Percentiles rank a stretch among this genome's conserved stretches.
Conservation (phyloP, 2,113 vertebrate species). For the Oreochromis aureus region DNA sequence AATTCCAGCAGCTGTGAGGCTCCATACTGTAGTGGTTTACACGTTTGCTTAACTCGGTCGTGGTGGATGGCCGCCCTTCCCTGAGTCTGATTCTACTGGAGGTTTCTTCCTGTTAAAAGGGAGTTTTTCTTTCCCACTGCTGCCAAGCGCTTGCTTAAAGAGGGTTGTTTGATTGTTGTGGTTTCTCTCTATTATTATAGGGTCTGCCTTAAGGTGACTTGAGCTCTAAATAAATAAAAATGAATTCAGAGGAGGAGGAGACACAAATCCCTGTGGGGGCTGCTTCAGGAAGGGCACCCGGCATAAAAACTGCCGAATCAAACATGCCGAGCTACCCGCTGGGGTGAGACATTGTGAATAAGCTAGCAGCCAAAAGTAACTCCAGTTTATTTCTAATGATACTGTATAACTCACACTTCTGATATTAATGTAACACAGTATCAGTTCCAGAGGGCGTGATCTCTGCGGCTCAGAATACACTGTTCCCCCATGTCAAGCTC, state of each 20-base stretch:
- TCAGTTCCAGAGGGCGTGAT: background rate
- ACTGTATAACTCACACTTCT: background rate
- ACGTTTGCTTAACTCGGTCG: background rate
- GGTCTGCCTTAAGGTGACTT: background rate
- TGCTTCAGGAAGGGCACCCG: background rate
- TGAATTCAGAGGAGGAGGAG: background rate
- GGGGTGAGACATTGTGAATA: background rate
- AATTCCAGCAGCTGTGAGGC: background rate
- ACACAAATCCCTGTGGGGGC: background rate
- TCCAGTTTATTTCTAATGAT: background rate
- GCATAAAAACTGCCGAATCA: background rate
- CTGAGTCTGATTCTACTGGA: background rate
- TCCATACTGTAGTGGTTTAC: background rate
- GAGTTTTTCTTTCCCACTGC: background rate
- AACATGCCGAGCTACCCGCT: background rate
- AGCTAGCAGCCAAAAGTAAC: background rate
- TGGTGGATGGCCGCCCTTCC: background rate
- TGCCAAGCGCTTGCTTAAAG: background rate
- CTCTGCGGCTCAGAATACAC: background rate
- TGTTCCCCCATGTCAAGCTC: slow-evolving; percentile 1
- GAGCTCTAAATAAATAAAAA: background rate
- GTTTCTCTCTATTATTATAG: background rate
- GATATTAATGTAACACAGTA: background rate
- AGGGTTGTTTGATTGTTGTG: background rate
- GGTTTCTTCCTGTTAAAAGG: background rate